Conservation (phyloP, 1,140 invertebrate species). For the Apolygus lucorum region DNA sequence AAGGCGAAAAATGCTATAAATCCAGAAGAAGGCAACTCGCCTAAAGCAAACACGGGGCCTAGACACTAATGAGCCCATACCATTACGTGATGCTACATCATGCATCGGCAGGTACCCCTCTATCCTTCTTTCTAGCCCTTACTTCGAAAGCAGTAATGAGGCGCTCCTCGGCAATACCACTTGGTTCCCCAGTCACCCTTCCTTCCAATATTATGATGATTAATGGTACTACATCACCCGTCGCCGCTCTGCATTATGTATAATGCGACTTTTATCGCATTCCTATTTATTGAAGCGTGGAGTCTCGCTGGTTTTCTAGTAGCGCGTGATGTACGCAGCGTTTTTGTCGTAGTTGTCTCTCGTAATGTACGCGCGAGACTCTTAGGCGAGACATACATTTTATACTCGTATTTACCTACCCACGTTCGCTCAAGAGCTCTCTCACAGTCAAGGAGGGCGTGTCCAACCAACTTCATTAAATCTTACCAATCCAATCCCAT, state of each 20-base stretch:
- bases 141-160: neutral
- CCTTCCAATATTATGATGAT: constrained; percentile 15
- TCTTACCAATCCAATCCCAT: no score
- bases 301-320: neutral
- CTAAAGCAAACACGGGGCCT: constrained; percentile 16
- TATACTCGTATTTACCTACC: no score
- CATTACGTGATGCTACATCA: constrained; percentile 14
- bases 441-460: no score
- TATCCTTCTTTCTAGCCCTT: neutral
- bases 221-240: constrained; percentile 12
- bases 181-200: neutral
- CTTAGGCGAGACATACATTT: no score
- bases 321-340: no score
- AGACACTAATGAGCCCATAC: constrained; percentile 22
- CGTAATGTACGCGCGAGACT: no score
- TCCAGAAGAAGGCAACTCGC: neutral
- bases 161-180: neutral
- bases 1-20: constrained; percentile 13
- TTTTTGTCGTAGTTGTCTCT: no score
- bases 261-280: constrained; percentile 16
- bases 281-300: neutral
- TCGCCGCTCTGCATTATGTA: constrained; percentile 4
- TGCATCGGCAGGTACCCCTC: constrained; percentile 9
- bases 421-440: no score
- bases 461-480: no score